phyloP scores from a whole-genome alignment of 64 coral and sea anemone species.

The Pocillopora verrucosa region DNA sequence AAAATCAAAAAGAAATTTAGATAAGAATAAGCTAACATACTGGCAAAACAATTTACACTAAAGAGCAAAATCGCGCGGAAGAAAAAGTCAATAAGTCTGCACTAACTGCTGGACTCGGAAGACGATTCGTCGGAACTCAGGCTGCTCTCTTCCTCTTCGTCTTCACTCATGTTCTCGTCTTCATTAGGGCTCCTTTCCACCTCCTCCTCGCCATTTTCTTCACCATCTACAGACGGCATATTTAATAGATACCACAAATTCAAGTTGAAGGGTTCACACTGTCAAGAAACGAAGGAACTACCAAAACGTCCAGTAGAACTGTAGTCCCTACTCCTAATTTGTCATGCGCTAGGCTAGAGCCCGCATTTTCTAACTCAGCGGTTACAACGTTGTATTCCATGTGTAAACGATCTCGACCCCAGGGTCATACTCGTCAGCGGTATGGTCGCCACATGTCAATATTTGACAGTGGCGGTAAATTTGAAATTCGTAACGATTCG shows the following conservation, averaged over 20 bases:
- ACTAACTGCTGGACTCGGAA: slow-evolving; percentile 77
- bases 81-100: neutral
- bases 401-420: no score
- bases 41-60: neutral
- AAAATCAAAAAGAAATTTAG: neutral
- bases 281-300: neutral
- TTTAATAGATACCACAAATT: neutral
- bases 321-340: neutral
- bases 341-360: neutral
- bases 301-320: neutral
- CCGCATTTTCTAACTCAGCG: neutral
- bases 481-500: no score
- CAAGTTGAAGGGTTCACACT: neutral
- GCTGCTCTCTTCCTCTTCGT: slow-evolving; percentile 88
- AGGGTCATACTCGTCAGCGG: no score
- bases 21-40: neutral
- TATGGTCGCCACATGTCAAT: no score
- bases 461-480: no score
- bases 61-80: slow-evolving; percentile 3
- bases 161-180: slow-evolving; percentile 99
- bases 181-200: slow-evolving; percentile 86
- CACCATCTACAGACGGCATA: slow-evolving; percentile 98
- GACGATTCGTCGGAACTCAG: slow-evolving; percentile 91
- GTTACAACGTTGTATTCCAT: no score
- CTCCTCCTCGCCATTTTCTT: slow-evolving; percentile 98